Conservation (phyloP, 2,888 invertebrate genomes). For the Caenorhabditis sp. region DNA sequence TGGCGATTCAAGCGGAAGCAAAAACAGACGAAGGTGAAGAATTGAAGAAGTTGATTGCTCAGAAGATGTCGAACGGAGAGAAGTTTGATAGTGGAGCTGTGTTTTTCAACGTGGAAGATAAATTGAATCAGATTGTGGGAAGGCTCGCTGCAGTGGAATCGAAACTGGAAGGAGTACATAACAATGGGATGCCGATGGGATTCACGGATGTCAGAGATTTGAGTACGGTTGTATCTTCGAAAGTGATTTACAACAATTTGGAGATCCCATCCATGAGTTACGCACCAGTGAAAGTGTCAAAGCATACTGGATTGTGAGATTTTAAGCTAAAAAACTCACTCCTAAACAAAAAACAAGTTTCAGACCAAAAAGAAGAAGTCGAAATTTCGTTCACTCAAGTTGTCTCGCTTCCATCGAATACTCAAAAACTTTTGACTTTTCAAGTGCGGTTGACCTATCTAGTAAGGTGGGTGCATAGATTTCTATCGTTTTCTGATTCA, state of each 20-base stretch:
- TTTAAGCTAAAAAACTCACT: neutral
- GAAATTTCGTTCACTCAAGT: slow-evolving; percentile 53
- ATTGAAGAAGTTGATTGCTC: slow-evolving; percentile 32
- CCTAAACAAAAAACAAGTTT: neutral
- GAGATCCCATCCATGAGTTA: slow-evolving; percentile 56
- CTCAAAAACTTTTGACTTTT: slow-evolving; percentile 48
- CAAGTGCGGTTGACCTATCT: slow-evolving; percentile 27
- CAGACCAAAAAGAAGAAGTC: slow-evolving; percentile 47
- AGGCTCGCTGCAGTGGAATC: slow-evolving; percentile 28
- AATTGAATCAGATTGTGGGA: slow-evolving; percentile 33
- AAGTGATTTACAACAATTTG: slow-evolving; percentile 38
- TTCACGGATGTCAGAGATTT: slow-evolving; percentile 41
- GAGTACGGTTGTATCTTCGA: slow-evolving; percentile 29
- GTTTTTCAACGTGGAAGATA: slow-evolving; percentile 48
- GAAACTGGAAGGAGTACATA: slow-evolving; percentile 42
- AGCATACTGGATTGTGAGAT: slow-evolving; percentile 51
- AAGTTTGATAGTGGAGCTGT: slow-evolving; percentile 21
- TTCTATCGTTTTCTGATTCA: neutral
- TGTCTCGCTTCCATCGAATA: slow-evolving; percentile 45
- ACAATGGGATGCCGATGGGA: slow-evolving; percentile 52
- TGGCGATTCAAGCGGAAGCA: slow-evolving; percentile 52
- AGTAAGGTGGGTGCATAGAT: slow-evolving; percentile 37
- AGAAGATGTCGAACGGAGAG: slow-evolving; percentile 29
- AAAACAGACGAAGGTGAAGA: slow-evolving; percentile 38
- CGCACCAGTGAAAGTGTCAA: slow-evolving; percentile 44